Base-by-base conservation (phyloP, 2,797 vertebrate species). In the Hippopotamyrus pictus region DNA sequence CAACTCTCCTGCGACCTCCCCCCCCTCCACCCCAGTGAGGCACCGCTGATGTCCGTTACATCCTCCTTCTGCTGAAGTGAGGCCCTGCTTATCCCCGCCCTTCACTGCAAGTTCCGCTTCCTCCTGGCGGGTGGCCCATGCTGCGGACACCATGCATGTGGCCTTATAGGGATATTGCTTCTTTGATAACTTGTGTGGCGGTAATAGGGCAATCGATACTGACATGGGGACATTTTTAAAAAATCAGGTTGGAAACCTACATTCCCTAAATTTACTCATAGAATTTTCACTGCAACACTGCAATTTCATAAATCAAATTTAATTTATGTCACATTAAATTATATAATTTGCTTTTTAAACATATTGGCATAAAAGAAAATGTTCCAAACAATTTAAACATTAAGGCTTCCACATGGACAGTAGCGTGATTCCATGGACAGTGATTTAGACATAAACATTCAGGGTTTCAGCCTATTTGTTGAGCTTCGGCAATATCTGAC, bases 111-210 rank as follows among this genome's bases (percentile, higher is more conserved):
- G 82, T 14, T 17, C 1, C 2, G 12, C 46, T 7, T 54, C 12
- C 88, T 33, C 50, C 14, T 17, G 0, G 29, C 3, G 0, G 88
- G 89, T 91, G 92, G 92, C 92, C 89, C 92, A 92, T 94, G 91
- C 89, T 94, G 92, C 93, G 92, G 92, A 92, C 91, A 2, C 91
- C 87, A 65, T 87, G 90, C 89, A 91, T 90, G 92, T 89, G 90
- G 29, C n/a, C 8, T 33, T 14, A 51, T 19, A 17, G 11, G 6
- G 19, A 25, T 9, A 37, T 57, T 11, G 14, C 48, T n/a, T 44
- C 41, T 82, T 8, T n/a, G 17, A 46, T n/a, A 4, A 19, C 76
- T 82, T 44, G 37, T 82, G 76, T 44, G 41, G 17, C 12, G 3
- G 37, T 82, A 44, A 82, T 3, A 73, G 69, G 17, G 8, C 17